phyloP scores from a whole-genome alignment of 2,113 vertebrate genomes.

The Steatornis caripensis region DNA sequence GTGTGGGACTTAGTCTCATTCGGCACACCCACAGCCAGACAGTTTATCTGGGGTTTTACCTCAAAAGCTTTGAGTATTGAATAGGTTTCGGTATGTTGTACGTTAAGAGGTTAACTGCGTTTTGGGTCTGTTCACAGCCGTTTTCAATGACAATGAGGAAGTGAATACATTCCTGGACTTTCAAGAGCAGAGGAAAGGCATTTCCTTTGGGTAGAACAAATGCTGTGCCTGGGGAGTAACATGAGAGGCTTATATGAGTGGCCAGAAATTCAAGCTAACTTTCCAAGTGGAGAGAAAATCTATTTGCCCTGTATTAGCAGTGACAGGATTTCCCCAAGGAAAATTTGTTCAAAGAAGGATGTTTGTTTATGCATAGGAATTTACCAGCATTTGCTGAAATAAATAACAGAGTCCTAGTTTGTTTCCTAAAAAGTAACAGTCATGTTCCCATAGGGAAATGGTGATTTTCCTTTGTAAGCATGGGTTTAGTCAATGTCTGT shows the following conservation, averaged over 20 bases:
- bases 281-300: background rate
- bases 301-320: background rate
- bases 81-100: background rate
- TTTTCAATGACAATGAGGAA: slow-evolving; percentile 12
- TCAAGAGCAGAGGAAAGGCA: background rate
- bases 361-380: background rate
- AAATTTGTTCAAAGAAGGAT: background rate
- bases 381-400: background rate
- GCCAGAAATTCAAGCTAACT: slow-evolving; percentile 13
- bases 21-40: background rate
- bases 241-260: background rate
- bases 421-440: background rate
- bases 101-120: background rate
- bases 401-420: background rate
- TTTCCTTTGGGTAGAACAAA: background rate
- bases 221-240: background rate
- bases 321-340: slow-evolving; percentile 16
- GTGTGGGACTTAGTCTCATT: background rate
- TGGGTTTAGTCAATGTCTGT: background rate
- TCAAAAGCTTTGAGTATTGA: background rate
- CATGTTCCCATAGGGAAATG: background rate
- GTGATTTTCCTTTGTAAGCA: background rate
- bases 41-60: background rate
- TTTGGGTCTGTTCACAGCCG: background rate
- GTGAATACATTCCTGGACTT: background rate